Evolutionary conservation across 2,797 vertebrate genomes (phyloP).

Genomic region (Neosilurus hyrtlii): DNA sequence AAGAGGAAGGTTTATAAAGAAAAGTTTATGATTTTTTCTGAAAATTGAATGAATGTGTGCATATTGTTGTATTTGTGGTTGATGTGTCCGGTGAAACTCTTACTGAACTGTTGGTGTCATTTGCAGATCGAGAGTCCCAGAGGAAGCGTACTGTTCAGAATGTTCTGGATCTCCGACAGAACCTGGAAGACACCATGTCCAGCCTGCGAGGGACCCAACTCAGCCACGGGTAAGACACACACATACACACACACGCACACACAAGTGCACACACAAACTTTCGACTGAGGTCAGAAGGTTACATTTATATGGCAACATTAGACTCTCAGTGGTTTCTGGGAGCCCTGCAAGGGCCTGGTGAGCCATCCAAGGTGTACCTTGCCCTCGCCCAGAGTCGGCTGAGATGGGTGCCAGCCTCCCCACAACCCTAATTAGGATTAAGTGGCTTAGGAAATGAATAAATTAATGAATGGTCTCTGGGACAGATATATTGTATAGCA

Average conservation of each 20-base stretch:
- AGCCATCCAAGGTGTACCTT: no score
- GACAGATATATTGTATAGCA: no score
- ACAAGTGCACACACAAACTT: background rate
- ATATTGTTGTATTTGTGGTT: background rate
- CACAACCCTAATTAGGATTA: no score
- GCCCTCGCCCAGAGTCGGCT: no score
- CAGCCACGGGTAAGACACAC: constrained; percentile 83
- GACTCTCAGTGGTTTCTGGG: no score
- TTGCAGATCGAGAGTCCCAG: constrained; percentile 92
- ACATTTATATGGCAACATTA: no score
- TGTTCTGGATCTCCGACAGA: constrained; percentile 96
- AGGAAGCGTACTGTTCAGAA: constrained; percentile 98
- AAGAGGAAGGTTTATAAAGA: background rate
- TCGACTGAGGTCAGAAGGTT: no score
- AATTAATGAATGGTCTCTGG: no score
- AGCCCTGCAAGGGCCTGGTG: no score
- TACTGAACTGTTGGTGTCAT: constrained; percentile 49
- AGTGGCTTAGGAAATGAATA: no score
- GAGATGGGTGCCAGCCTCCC: no score
- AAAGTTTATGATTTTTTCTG: background rate
- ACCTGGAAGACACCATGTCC: constrained; percentile 98
- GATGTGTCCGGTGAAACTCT: background rate
- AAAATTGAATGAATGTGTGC: background rate
- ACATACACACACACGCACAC: background rate
- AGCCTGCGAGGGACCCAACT: constrained; percentile 94